phyloP scores from a whole-genome alignment of 2,113 vertebrate genomes.

The Indicator indicator region DNA sequence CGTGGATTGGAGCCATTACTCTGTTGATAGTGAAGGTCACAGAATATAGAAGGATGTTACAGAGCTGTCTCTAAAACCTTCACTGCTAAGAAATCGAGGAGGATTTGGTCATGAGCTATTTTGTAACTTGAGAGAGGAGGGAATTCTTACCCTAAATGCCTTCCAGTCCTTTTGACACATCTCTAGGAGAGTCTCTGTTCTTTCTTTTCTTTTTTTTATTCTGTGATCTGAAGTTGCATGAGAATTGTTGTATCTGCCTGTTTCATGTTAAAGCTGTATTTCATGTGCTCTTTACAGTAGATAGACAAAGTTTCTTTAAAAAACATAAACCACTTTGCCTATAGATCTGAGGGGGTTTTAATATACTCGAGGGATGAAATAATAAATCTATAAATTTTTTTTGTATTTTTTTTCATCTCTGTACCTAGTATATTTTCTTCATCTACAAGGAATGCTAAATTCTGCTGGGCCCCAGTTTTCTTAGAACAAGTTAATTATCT shows the following conservation, averaged over 20 bases:
- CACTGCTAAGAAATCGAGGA: neutral
- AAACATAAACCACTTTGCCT: neutral
- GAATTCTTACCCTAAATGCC: neutral
- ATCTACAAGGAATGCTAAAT: neutral
- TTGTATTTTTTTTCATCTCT: neutral
- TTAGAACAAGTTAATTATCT: neutral
- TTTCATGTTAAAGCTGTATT: neutral
- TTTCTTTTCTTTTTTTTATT: neutral
- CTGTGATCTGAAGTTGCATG: neutral
- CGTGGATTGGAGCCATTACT: neutral
- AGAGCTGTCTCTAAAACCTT: neutral
- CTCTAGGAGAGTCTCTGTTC: neutral
- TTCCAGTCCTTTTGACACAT: neutral
- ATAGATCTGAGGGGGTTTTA: neutral
- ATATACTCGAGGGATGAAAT: neutral
- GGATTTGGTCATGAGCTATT: neutral
- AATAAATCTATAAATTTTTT: neutral
- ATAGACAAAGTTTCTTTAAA: neutral
- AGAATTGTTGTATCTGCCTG: neutral
- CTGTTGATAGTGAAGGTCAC: neutral
- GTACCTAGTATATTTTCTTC: neutral
- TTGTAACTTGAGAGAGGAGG: neutral
- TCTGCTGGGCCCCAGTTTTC: neutral
- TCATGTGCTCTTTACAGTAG: neutral
- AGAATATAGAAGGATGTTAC: neutral